phyloP scores from a whole-genome alignment of 2,113 vertebrate genomes.

The Pungitius pungitius region DNA sequence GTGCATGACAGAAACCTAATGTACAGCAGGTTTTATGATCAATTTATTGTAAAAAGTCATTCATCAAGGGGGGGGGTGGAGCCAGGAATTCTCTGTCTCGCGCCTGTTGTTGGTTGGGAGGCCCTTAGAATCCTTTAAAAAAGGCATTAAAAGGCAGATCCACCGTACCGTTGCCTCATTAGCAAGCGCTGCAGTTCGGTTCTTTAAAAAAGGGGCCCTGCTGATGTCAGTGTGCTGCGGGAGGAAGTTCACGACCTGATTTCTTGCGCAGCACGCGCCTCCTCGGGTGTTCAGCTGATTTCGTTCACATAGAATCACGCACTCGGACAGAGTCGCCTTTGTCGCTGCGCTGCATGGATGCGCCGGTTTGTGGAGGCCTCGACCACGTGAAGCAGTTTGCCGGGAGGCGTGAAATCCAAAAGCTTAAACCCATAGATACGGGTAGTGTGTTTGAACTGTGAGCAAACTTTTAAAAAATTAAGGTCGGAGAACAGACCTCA shows the following conservation, averaged over 20 bases:
- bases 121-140: background rate
- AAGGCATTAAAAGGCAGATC: background rate
- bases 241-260: slow-evolving; percentile 51
- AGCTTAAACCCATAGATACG: background rate
- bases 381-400: slow-evolving; percentile 33
- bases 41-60: background rate
- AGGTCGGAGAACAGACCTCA: slow-evolving; percentile 1
- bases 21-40: background rate
- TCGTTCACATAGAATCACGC: slow-evolving; percentile 45
- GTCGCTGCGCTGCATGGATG: slow-evolving; percentile 34
- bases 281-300: slow-evolving; percentile 55
- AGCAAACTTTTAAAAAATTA: background rate
- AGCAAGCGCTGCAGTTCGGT: background rate
- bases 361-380: slow-evolving; percentile 32
- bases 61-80: background rate
- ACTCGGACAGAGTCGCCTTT: slow-evolving; percentile 57
- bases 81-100: too few species aligned
- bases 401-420: slow-evolving; percentile 11
- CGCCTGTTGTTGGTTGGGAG: too few species aligned
- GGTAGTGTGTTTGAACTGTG: background rate
- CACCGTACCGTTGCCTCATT: background rate
- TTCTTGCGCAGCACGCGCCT: slow-evolving; percentile 66
- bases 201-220: background rate
- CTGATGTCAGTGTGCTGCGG: slow-evolving; percentile 19
- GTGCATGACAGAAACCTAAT: slow-evolving; percentile 14